Evolutionary conservation across 1,140 invertebrate species (phyloP).

Genomic region (Matsumurasca onukii): DNA sequence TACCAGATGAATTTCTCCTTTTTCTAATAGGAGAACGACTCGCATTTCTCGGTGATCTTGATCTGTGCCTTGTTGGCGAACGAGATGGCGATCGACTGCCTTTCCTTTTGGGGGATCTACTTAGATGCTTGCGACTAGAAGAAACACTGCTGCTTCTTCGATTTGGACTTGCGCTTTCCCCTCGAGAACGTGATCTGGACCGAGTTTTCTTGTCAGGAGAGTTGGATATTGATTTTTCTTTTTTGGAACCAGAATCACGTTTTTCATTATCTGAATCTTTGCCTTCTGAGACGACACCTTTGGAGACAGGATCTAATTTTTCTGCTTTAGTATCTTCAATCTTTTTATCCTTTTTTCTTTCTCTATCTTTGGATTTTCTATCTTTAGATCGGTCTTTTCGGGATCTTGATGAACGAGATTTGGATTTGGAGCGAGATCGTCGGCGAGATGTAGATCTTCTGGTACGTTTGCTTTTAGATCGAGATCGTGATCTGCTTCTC

Average conservation of each 20-base stretch:
- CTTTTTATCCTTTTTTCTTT: constrained; percentile 42
- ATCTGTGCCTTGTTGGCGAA: constrained; percentile 28
- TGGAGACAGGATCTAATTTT: constrained; percentile 27
- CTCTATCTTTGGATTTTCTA: constrained; percentile 45
- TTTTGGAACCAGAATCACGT: constrained; percentile 29
- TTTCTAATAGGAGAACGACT: constrained; percentile 37
- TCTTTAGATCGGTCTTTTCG: constrained; percentile 50
- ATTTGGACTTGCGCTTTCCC: constrained; percentile 26
- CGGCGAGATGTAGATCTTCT: constrained; percentile 47
- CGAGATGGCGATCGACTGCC: constrained; percentile 16
- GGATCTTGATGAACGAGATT: constrained; percentile 47
- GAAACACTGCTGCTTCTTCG: constrained; percentile 30
- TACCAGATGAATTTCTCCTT: constrained; percentile 32
- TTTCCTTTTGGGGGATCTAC: constrained; percentile 21
- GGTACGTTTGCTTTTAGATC: constrained; percentile 40
- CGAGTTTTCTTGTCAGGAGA: constrained; percentile 29
- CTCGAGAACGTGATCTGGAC: constrained; percentile 31
- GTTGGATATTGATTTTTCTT: not conserved
- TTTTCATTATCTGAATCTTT: constrained; percentile 46
- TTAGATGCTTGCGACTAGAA: not conserved
- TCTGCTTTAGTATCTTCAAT: constrained; percentile 48
- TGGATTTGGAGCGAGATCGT: constrained; percentile 45
- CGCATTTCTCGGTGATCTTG: constrained; percentile 34
- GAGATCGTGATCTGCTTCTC: constrained; percentile 46
- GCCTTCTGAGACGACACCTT: constrained; percentile 43